phyloP scores from a whole-genome alignment of 2,113 vertebrate species.

The Leucoraja erinaceus region DNA sequence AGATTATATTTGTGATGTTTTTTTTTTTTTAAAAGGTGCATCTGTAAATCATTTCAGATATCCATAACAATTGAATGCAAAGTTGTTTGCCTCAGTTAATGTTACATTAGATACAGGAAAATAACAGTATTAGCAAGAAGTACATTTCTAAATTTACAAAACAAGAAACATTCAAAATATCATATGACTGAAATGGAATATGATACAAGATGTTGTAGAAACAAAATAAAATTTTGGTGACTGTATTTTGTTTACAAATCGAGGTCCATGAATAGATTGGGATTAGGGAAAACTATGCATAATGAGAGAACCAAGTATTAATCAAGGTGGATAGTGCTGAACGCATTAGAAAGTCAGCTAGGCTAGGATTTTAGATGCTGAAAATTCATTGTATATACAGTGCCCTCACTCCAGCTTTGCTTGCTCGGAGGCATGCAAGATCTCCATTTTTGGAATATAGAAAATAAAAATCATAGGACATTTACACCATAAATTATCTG shows the following conservation, averaged over 20 bases:
- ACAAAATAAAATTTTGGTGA: conserved; percentile 14
- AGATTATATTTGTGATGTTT: conserved; percentile 12
- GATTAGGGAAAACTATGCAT: neutral
- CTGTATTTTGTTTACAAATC: neutral
- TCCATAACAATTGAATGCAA: neutral
- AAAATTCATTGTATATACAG: neutral
- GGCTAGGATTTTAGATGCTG: neutral
- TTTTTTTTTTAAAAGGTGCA: neutral
- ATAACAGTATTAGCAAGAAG: neutral
- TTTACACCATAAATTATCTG: conserved; percentile 53
- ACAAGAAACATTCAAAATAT: neutral
- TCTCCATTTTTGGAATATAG: neutral
- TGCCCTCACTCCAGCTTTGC: neutral
- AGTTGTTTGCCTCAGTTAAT: neutral
- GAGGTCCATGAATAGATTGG: neutral
- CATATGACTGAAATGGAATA: neutral
- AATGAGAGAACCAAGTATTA: neutral
- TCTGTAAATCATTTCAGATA: neutral
- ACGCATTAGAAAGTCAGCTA: neutral
- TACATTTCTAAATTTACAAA: neutral
- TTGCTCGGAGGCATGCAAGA: conserved; percentile 13
- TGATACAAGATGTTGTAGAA: neutral
- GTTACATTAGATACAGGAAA: neutral
- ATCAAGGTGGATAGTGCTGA: neutral
- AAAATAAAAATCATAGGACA: conserved; percentile 29